Evolutionary conservation across 2,888 invertebrate species (phyloP).

Genomic region (Griposia aprilina): DNA sequence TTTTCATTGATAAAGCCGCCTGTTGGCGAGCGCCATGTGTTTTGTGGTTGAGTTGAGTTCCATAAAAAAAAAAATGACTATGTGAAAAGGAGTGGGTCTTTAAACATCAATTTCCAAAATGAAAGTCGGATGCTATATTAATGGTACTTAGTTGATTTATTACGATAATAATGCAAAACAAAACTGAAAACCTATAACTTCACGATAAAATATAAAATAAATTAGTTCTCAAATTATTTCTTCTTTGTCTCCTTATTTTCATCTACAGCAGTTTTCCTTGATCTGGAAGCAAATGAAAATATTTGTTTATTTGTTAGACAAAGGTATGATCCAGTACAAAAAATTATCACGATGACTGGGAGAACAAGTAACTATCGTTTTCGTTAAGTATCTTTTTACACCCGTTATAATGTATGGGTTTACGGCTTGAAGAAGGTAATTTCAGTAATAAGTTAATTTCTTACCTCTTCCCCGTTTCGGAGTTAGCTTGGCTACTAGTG

Average conservation of each 20-base stretch:
- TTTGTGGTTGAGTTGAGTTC: too few species aligned
- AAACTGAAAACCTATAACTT: conserved; percentile 63
- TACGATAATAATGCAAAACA: conserved; percentile 72
- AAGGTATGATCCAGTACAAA: background rate
- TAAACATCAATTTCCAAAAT: background rate
- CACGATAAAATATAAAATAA: conserved; percentile 68
- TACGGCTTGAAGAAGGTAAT: background rate
- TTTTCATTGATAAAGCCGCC: too few species aligned
- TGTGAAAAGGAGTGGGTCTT: too few species aligned
- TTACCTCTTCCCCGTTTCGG: conserved; percentile 74
- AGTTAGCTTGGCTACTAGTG: conserved; percentile 68
- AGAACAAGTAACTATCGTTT: background rate
- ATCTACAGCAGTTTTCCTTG: conserved; percentile 76
- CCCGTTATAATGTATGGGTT: background rate
- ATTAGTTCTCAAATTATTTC: conserved; percentile 69
- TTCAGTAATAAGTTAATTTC: background rate
- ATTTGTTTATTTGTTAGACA: background rate
- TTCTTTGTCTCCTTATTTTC: conserved; percentile 74
- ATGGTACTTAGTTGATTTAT: conserved; percentile 68
- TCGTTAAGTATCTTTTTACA: background rate
- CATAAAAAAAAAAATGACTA: too few species aligned
- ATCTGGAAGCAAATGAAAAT: conserved; percentile 72
- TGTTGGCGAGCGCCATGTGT: too few species aligned
- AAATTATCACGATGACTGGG: background rate
- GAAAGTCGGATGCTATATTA: conserved; percentile 21